Base-by-base conservation (phyloP, 2,888 invertebrate genomes). In the Zelleria hepariella region DNA sequence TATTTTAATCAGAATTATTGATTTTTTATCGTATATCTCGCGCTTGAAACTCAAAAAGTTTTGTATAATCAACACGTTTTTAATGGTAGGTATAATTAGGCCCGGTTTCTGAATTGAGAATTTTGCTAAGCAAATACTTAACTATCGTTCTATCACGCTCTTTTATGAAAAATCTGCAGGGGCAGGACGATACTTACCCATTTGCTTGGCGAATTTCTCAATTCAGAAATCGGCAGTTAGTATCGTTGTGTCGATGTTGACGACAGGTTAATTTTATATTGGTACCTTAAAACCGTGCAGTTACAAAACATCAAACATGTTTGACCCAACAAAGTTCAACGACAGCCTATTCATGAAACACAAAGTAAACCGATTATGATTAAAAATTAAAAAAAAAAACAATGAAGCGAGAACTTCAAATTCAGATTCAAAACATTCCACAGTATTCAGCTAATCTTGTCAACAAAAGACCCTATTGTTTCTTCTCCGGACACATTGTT, bases 381-480 rank as follows among this genome's bases (percentile, higher is more conserved):
- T 23, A 32, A 58, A 26, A 20, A 53, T 18, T 52, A 51, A 58
- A 75, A 82, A 77, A 75, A 70, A 72, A 81, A 85, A 86, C 86
- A 86, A 82, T 80, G 77, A 76, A 80, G 82, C 75, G 82, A 84
- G 82, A 75, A 81, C 80, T 83, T 70, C 68, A 71, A 70, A 67
- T 69, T 77, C 21, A 77, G 81, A 81, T 80, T 81, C 81, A 86
- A 83, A 87, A 87, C 86, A 88, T 82, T 80, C 81, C 77, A 78
- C 80, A 79, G 80, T 77, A 85, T 86, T 86, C 85, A 86, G 86
- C 86, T 87, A 86, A 88, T 87, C 86, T 69, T 77, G 80, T 81
- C 83, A 83, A 88, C 86, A 88, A 86, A 84, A 76, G 83, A 80
- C 21, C 10, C 84, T 81, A 87, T 87, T 88, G 87, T 88, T 78